Evolutionary conservation across 2,888 invertebrate species (phyloP).

Genomic region (Augochlorella aurata): DNA sequence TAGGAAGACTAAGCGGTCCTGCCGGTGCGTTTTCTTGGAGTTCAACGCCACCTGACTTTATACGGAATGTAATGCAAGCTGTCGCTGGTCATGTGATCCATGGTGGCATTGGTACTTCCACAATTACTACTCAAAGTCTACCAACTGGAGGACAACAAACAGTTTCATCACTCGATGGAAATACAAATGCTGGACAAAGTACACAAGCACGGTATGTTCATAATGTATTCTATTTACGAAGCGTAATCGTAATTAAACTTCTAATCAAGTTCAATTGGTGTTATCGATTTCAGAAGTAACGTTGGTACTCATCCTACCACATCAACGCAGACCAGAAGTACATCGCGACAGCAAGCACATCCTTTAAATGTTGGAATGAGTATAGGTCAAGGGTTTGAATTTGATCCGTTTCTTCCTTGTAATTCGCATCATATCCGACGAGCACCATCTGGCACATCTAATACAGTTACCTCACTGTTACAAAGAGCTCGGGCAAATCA

Average conservation of each 20-base stretch:
- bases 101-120: constrained; percentile 56
- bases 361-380: constrained; percentile 82
- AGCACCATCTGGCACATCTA: constrained; percentile 60
- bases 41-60: constrained; percentile 82
- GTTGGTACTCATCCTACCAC: constrained; percentile 88
- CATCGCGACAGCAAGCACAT: constrained; percentile 85
- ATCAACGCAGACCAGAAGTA: constrained; percentile 87
- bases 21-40: constrained; percentile 80
- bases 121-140: constrained; percentile 61
- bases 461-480: constrained; percentile 65
- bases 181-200: constrained; percentile 76
- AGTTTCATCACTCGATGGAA: constrained; percentile 69
- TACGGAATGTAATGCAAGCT: constrained; percentile 84
- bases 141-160: constrained; percentile 62
- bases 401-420: constrained; percentile 88
- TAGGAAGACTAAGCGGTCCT: constrained; percentile 63
- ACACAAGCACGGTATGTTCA: constrained; percentile 77
- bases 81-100: constrained; percentile 83
- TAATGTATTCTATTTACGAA: background rate
- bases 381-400: constrained; percentile 78
- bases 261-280: background rate
- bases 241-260: background rate
- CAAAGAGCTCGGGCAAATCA: constrained; percentile 71
- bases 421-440: constrained; percentile 87
- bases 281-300: constrained; percentile 82